Percentiles rank a stretch among this genome's conserved stretches.
phyloP scores from a whole-genome alignment of 64 coral and sea anemone species.

The Porites australiensis region DNA sequence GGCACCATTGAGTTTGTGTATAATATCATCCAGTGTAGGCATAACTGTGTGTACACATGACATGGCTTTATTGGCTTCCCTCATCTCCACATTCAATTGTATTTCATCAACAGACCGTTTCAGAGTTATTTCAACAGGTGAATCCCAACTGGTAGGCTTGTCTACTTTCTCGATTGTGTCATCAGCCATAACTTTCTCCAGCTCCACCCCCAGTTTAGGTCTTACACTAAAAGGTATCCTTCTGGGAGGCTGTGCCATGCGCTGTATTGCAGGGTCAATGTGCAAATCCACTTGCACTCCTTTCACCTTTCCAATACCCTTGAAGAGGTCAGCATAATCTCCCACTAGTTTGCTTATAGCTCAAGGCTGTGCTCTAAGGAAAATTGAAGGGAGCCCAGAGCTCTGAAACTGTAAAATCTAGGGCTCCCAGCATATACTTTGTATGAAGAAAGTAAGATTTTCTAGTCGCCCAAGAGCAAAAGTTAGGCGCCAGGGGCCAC shows the following conservation, averaged over 20 bases:
- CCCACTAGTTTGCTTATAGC: neutral
- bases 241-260: neutral
- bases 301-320: constrained; percentile 23
- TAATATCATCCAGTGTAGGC: neutral
- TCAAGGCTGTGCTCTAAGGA: too few species aligned
- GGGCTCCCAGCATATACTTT: too few species aligned
- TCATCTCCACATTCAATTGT: neutral
- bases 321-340: neutral
- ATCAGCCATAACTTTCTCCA: too few species aligned
- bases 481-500: too few species aligned
- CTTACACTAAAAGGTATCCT: too few species aligned
- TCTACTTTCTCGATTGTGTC: neutral
- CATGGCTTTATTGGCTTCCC: neutral
- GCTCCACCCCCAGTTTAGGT: too few species aligned
- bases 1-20: neutral
- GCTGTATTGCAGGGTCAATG: neutral
- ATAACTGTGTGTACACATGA: neutral
- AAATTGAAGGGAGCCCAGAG: too few species aligned
- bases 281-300: neutral
- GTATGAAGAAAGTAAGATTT: too few species aligned
- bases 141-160: neutral
- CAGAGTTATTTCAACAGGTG: neutral
- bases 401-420: too few species aligned
- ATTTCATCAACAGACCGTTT: neutral
- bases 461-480: too few species aligned